A percentile compares a stretch with the other conserved stretches of the same genome.
Evolutionary conservation across 2,888 invertebrate genomes (phyloP).

Genomic region (Stenchaetothrips biformis): DNA sequence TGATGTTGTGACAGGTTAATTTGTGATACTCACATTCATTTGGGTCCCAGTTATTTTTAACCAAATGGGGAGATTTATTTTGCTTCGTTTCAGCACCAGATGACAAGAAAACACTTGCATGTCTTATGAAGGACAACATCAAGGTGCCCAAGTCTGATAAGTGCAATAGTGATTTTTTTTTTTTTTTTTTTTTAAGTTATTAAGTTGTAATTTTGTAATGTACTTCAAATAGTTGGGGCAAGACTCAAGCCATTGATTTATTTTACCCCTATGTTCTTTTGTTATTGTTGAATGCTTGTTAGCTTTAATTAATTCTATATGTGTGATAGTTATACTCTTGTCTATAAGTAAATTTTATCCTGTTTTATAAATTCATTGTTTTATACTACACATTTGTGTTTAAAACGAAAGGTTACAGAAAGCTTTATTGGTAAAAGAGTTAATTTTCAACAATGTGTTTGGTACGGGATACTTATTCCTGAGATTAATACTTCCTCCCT

Average conservation of each 20-base stretch:
- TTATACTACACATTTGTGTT: not conserved
- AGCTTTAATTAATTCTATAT: not conserved
- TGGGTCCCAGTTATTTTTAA: not conserved
- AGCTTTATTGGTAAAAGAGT: not conserved
- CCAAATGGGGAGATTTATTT: not conserved
- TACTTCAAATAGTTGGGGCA: not conserved
- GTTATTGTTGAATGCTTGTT: not conserved
- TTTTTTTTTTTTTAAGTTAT: not conserved
- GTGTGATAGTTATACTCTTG: not conserved
- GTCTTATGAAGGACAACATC: not conserved
- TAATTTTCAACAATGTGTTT: not conserved
- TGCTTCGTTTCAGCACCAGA: not conserved
- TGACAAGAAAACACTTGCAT: not conserved
- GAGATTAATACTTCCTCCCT: not conserved
- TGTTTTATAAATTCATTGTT: not conserved
- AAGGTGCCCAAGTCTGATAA: not conserved
- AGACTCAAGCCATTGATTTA: not conserved
- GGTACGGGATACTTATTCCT: not conserved
- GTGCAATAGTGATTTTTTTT: not conserved
- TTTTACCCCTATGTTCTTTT: not conserved
- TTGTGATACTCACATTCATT: not conserved
- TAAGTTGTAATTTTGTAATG: no score
- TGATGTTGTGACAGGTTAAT: not conserved
- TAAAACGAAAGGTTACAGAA: not conserved
- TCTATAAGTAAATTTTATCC: not conserved